phyloP scores from a whole-genome alignment of 2,888 invertebrate genomes.

The Luperina nickerlii region DNA sequence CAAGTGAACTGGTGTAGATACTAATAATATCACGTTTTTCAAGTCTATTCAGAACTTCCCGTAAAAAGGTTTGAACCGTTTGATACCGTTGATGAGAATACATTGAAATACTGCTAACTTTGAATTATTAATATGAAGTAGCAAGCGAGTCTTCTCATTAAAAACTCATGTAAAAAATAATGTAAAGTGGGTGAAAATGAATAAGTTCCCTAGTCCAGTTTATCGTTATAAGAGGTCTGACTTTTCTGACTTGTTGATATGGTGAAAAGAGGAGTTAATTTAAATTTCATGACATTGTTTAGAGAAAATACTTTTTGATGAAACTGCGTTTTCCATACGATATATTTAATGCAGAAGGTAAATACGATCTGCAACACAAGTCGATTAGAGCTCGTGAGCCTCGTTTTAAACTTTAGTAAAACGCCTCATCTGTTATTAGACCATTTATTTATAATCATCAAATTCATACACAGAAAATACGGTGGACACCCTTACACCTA shows the following conservation, averaged over 20 bases:
- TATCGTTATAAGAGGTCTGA: conserved; percentile 9
- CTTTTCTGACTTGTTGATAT: neutral
- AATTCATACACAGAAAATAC: neutral
- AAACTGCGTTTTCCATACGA: neutral
- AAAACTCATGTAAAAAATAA: conserved; percentile 40
- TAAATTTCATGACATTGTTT: neutral
- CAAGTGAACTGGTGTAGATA: neutral
- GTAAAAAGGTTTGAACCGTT: conserved; percentile 12
- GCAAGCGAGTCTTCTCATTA: conserved; percentile 43
- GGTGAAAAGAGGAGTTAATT: neutral
- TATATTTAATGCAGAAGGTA: neutral
- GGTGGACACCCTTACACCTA: neutral
- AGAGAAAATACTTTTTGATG: too few species aligned
- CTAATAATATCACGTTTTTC: neutral
- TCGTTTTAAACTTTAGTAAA: neutral
- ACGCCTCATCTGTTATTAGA: neutral
- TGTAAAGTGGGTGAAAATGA: conserved; percentile 36
- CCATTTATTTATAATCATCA: neutral
- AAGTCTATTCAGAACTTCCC: neutral
- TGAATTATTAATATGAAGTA: conserved; percentile 52
- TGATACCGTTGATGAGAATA: conserved; percentile 34
- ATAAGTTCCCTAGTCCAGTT: conserved; percentile 30
- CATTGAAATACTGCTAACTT: conserved; percentile 49
- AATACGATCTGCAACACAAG: neutral
- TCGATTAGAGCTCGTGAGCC: neutral